Evolutionary conservation across 2,797 vertebrate genomes (phyloP), one percentile per base, ranked within the genome.

Genomic region (Mormyrops boulengeri): DNA sequence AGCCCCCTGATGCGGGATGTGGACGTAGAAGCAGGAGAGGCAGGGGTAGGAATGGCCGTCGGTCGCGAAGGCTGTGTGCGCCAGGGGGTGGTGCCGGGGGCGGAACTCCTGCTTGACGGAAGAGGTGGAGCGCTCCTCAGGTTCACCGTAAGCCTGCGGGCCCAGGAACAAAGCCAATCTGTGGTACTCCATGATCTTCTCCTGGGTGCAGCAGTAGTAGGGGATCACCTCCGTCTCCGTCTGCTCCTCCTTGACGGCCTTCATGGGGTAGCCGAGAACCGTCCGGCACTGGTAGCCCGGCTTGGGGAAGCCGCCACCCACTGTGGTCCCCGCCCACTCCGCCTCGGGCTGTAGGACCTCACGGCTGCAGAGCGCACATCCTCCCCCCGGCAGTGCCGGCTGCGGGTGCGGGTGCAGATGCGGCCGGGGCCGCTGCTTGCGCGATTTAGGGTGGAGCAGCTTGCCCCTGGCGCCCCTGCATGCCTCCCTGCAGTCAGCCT

Each of bases 81-180:
- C 89, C 92, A 95, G 95, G 89, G 95, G 91, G 92, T 94, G 95
- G 11, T 94, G 91, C 1, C 97, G 94, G 91, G 97, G 97, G 87
- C 97, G 97, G n/a, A 98, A 96, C 94, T 97, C 97, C 94, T 97
- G 96, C 62, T 98, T 99, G 91, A 98, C 97, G 6, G 98, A 96
- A 0, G 98, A 97, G 89, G 94, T 88, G 0, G 95, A 93, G 90
- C 91, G 95, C 88, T 98, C 97, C 88, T 97, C 97, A 0, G 97
- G 96, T 88, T 98, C 97, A 90, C 97, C 97, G 47, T 96, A 98
- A 89, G 94, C 92, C 92, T 99, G 98, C 77, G 98, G 97, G 3
- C 97, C 97, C 94, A 99, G 97, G 88, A 99, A 97, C 93, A 99
- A 96, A 92, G 98, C 97, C 92, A 99, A 96, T 92, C 97, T 96